Percentiles rank a stretch among this genome's conserved stretches.
Evolutionary conservation across 1,140 invertebrate genomes (phyloP).

Genomic region (Ceratosolen solmsi): DNA sequence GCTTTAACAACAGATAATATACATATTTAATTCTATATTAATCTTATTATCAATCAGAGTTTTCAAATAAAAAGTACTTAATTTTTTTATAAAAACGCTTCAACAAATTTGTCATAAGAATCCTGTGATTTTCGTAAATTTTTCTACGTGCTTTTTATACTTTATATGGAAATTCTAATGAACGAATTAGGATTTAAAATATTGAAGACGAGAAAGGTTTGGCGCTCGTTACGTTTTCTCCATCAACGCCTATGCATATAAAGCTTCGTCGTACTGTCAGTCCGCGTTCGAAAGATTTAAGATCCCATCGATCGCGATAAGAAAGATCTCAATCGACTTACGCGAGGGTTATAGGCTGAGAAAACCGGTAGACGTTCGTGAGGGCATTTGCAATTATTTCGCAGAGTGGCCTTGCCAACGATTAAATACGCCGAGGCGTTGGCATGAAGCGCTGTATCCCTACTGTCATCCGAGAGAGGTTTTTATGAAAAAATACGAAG

Average conservation of each 20-base stretch:
- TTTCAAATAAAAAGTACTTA: too few relatives aligned
- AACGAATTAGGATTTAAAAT: not conserved
- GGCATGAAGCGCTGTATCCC: not conserved
- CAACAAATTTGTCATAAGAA: not conserved
- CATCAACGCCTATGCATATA: not conserved
- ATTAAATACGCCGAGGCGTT: conserved; percentile 25
- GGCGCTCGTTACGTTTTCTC: not conserved
- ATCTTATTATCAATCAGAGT: too few relatives aligned
- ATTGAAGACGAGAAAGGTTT: not conserved
- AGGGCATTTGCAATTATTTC: conserved; percentile 28
- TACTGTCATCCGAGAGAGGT: not conserved
- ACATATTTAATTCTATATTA: too few relatives aligned
- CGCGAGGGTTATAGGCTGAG: not conserved
- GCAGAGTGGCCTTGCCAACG: conserved; percentile 17
- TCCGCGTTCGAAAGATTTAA: not conserved
- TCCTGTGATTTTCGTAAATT: not conserved
- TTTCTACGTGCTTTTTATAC: not conserved
- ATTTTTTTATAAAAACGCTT: not conserved
- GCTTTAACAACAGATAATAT: too few relatives aligned
- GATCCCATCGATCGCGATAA: conserved; percentile 32
- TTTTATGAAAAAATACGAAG: not conserved
- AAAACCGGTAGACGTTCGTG: conserved; percentile 33
- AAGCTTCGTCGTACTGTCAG: not conserved
- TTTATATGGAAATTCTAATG: not conserved
- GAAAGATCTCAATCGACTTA: conserved; percentile 18